These are phyloP conservation scores for Boulengeromyrus knoepffleri DNA, from an alignment of 2,113 vertebrate species.

Conservation along the genomic window DNA sequence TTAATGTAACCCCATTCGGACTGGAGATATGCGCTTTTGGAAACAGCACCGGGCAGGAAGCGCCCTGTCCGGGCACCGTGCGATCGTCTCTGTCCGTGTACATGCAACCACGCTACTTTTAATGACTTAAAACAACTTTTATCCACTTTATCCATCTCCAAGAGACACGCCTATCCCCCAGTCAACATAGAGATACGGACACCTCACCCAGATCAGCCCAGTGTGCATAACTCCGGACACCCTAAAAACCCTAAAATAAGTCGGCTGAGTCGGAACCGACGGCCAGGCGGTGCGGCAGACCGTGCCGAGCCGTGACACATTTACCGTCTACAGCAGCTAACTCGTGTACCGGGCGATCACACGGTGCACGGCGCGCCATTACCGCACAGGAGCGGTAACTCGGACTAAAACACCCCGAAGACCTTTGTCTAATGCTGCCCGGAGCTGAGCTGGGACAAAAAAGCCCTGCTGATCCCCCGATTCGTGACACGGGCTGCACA, in stretches of 20 bases:
- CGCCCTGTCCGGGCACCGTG: not conserved
- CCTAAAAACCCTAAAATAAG: not conserved
- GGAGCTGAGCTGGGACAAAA: not conserved
- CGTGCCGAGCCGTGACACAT: not conserved
- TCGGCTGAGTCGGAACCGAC: not conserved
- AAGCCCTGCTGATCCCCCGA: slow-evolving; percentile 1
- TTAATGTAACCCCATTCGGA: not conserved
- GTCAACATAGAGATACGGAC: not conserved
- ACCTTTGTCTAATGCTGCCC: not conserved
- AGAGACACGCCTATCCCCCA: not conserved
- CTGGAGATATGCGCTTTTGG: not conserved
- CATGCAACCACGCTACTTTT: not conserved
- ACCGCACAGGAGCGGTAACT: not conserved
- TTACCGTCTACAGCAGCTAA: not conserved
- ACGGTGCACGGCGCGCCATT: not conserved
- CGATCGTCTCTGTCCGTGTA: not conserved
- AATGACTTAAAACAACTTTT: not conserved
- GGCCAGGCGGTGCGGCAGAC: not conserved
- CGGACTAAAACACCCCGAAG: not conserved
- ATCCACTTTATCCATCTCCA: not conserved
- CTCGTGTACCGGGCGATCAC: not conserved
- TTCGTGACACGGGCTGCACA: not conserved
- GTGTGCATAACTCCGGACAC: not conserved
- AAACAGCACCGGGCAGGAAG: not conserved
- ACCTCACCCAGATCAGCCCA: not conserved